phyloP scores from a whole-genome alignment of 2,113 vertebrate genomes.

The Calcarius ornatus region DNA sequence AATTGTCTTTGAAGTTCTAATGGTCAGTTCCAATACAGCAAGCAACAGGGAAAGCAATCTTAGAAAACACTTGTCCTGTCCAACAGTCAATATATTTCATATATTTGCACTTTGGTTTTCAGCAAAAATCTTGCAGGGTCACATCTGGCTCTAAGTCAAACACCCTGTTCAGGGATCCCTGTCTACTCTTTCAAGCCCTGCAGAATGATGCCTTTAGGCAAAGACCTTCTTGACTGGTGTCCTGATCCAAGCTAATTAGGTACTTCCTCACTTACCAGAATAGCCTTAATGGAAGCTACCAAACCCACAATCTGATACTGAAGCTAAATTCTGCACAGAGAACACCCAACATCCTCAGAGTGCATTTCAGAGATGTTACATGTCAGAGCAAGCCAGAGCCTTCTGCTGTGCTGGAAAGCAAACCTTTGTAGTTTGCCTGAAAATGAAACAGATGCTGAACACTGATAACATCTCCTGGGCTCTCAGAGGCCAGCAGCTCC shows the following conservation, averaged over 20 bases:
- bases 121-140: background rate
- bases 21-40: background rate
- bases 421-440: background rate
- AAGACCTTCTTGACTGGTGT: background rate
- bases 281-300: background rate
- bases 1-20: background rate
- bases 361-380: background rate
- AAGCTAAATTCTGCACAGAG: background rate
- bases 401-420: background rate
- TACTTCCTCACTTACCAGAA: background rate
- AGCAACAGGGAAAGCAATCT: background rate
- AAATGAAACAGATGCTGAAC: background rate
- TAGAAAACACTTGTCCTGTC: background rate
- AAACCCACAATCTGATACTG: background rate
- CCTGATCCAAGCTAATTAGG: background rate
- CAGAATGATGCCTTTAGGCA: background rate
- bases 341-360: background rate
- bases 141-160: background rate
- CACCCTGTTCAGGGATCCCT: rapidly evolving
- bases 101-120: background rate
- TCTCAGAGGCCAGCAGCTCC: background rate
- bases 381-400: background rate
- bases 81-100: background rate
- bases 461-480: background rate
- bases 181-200: background rate